Evolutionary conservation across 2,888 invertebrate genomes (phyloP).

Genomic region (Sarcophaga caerulescens): DNA sequence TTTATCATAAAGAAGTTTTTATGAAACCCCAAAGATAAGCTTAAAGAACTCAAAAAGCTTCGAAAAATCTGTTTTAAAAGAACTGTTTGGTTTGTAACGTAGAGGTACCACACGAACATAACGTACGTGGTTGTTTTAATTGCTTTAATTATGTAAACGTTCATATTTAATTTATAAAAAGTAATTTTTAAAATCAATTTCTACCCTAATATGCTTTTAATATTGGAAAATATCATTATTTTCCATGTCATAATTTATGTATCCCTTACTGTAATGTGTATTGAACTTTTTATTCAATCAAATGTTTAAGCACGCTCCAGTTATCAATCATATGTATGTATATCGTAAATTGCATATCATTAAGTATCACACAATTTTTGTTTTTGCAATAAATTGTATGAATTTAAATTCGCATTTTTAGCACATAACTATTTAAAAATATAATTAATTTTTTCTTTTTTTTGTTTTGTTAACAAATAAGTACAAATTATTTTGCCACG

Average conservation of each 20-base stretch:
- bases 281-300: constrained; percentile 14
- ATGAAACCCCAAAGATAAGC: too few relatives aligned
- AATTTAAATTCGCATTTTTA: constrained; percentile 15
- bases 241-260: not conserved
- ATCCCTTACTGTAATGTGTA: not conserved
- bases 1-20: too few relatives aligned
- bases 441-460: constrained; percentile 21
- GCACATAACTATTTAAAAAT: constrained; percentile 4
- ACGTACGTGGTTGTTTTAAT: too few relatives aligned
- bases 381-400: not conserved
- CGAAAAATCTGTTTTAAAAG: too few relatives aligned
- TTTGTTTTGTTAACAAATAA: constrained; percentile 15
- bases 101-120: too few relatives aligned
- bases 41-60: too few relatives aligned
- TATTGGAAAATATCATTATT: too few relatives aligned
- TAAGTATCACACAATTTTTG: not conserved
- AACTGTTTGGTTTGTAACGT: too few relatives aligned
- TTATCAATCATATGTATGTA: constrained; percentile 7
- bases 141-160: too few relatives aligned
- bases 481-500: constrained; percentile 4
- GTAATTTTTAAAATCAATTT: too few relatives aligned
- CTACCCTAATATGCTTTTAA: too few relatives aligned
- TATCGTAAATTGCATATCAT: constrained; percentile 6
- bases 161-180: too few relatives aligned
- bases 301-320: not conserved